These are phyloP conservation scores for Nothocercus nigrocapillus DNA, from an alignment of 2,113 vertebrate species.

Conservation along the genomic window DNA sequence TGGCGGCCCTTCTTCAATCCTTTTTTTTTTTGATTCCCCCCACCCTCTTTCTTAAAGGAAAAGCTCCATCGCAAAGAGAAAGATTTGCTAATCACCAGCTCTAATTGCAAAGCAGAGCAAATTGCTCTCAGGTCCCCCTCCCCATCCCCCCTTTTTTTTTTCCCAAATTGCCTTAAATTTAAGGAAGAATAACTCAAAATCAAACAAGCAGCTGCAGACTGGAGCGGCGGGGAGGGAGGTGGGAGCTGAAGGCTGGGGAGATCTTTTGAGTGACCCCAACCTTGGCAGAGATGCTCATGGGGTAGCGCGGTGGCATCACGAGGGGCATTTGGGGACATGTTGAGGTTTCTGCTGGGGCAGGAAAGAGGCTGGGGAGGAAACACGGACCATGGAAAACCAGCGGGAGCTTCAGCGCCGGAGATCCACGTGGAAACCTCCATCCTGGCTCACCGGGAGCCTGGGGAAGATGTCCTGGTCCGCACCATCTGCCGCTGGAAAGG, in stretches of 20 bases:
- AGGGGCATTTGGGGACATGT: no score
- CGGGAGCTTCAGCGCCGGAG: no score
- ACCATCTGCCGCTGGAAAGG: background rate
- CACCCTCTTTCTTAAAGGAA: slow-evolving; percentile 26
- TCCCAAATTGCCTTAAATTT: slow-evolving; percentile 54
- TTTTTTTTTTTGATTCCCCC: background rate
- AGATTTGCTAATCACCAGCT: slow-evolving; percentile 70
- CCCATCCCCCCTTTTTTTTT: background rate
- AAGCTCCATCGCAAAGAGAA: slow-evolving; percentile 29
- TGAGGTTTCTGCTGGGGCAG: background rate
- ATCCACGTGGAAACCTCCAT: no score
- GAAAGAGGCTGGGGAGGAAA: fast-evolving
- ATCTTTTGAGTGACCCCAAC: background rate
- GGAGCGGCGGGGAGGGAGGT: background rate
- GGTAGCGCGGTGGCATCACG: background rate
- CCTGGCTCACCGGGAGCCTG: background rate
- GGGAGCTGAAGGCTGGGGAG: background rate
- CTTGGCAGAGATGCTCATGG: background rate
- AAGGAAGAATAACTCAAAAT: slow-evolving; percentile 62
- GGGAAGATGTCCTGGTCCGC: background rate
- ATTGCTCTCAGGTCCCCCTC: slow-evolving; percentile 51
- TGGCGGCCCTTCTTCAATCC: slow-evolving; percentile 59
- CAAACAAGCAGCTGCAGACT: slow-evolving; percentile 61
- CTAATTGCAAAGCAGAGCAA: slow-evolving; percentile 73
- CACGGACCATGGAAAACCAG: background rate